These are phyloP conservation scores for Calcarius ornatus DNA, from an alignment of 2,113 vertebrate species.

Conservation along the genomic window DNA sequence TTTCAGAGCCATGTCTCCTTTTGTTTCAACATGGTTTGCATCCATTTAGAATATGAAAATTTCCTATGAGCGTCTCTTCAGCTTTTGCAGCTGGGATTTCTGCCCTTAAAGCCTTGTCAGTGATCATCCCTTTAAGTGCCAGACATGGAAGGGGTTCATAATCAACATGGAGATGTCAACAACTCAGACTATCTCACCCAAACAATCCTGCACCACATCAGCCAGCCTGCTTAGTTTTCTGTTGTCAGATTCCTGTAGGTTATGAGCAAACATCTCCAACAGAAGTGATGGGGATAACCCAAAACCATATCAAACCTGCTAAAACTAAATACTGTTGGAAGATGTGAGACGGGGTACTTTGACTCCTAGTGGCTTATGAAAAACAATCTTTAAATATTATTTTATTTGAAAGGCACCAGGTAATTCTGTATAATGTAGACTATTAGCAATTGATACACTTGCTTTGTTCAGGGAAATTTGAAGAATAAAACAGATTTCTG, in stretches of 20 bases:
- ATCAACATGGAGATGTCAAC: background rate
- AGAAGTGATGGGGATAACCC: background rate
- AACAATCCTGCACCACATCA: background rate
- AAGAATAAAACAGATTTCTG: conserved; percentile 40
- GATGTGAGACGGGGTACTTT: background rate
- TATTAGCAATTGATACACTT: conserved; percentile 4
- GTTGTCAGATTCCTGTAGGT: background rate
- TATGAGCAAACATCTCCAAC: background rate
- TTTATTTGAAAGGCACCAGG: background rate
- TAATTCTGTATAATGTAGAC: background rate
- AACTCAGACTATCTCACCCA: background rate
- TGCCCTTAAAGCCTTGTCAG: background rate
- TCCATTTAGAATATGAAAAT: background rate
- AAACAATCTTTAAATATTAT: background rate
- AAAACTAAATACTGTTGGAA: background rate
- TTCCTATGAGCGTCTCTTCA: background rate
- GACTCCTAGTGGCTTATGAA: background rate
- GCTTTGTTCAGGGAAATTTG: conserved; percentile 34
- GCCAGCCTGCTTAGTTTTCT: background rate
- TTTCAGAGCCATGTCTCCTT: background rate
- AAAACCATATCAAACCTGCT: background rate
- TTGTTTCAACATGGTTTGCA: background rate
- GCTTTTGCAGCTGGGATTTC: background rate
- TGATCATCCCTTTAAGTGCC: background rate
- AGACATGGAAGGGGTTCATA: background rate